Percentiles rank a stretch among this genome's conserved stretches.
These are phyloP conservation scores for Halcyon malimbica DNA, from an alignment of 2,113 vertebrate species.

Conservation along the genomic window DNA sequence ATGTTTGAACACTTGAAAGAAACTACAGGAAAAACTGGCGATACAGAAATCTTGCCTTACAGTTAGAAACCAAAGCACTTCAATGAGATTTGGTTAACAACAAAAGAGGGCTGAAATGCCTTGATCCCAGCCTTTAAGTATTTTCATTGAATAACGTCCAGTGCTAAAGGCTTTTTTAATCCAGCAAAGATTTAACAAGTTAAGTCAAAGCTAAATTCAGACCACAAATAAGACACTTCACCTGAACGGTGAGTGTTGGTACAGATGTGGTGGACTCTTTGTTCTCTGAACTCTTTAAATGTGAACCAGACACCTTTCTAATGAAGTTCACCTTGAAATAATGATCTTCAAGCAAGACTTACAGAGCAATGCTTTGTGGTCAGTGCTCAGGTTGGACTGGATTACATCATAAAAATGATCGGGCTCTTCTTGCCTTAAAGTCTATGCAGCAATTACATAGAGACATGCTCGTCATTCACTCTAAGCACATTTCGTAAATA, in stretches of 20 bases:
- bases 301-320: not conserved
- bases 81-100: not conserved
- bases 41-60: not conserved
- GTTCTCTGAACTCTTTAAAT: slow-evolving; percentile 31
- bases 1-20: slow-evolving; percentile 29
- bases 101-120: not conserved
- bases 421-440: not conserved
- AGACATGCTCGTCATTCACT: not conserved
- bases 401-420: not conserved
- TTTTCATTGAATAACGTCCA: slow-evolving; percentile 25
- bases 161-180: slow-evolving; percentile 30
- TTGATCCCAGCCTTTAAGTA: slow-evolving; percentile 16
- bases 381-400: not conserved
- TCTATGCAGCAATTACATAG: not conserved
- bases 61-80: not conserved
- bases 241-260: not conserved
- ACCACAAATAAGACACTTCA: slow-evolving; percentile 47
- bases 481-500: slow-evolving; percentile 22
- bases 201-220: slow-evolving; percentile 33
- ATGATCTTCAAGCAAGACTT: not conserved
- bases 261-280: slow-evolving; percentile 5
- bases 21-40: slow-evolving; percentile 26
- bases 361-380: not conserved
- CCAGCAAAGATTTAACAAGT: slow-evolving; percentile 6
- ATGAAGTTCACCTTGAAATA: not conserved